A percentile compares a stretch with the other conserved stretches of the same genome.
phyloP scores from a whole-genome alignment of 1,140 invertebrate genomes.

The Rhynchophorus ferrugineus region DNA sequence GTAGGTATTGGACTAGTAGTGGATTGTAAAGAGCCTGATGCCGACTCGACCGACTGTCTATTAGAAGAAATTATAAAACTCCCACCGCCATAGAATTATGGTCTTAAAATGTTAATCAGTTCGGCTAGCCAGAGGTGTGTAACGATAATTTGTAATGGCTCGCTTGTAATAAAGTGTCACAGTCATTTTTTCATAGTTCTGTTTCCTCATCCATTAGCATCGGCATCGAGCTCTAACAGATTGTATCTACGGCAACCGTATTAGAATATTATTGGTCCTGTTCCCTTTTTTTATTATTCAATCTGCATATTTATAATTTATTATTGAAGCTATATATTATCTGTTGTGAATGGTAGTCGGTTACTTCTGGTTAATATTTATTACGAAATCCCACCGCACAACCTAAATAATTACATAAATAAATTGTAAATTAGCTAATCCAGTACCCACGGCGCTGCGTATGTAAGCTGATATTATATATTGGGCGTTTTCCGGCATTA shows the following conservation, averaged over 20 bases:
- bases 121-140: constrained; percentile 15
- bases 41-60: constrained; percentile 3
- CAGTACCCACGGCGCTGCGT: no score
- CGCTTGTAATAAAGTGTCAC: constrained; percentile 18
- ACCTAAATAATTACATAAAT: no score
- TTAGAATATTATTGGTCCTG: background rate
- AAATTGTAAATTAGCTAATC: no score
- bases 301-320: background rate
- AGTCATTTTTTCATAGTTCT: constrained; percentile 6
- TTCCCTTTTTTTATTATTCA: background rate
- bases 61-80: constrained; percentile 23
- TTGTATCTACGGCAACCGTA: constrained; percentile 3
- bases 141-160: constrained; percentile 12
- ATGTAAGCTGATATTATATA: no score
- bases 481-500: no score
- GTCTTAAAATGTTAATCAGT: constrained; percentile 22
- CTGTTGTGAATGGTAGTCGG: no score
- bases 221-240: background rate
- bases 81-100: constrained; percentile 22
- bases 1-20: background rate
- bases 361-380: no score
- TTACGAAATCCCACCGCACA: no score
- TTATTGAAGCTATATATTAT: background rate
- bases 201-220: constrained; percentile 9
- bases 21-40: background rate